Percentiles rank a stretch among this genome's conserved stretches.
Evolutionary conservation across 2,888 invertebrate genomes (phyloP).

Genomic region (Lepidonotus clava): DNA sequence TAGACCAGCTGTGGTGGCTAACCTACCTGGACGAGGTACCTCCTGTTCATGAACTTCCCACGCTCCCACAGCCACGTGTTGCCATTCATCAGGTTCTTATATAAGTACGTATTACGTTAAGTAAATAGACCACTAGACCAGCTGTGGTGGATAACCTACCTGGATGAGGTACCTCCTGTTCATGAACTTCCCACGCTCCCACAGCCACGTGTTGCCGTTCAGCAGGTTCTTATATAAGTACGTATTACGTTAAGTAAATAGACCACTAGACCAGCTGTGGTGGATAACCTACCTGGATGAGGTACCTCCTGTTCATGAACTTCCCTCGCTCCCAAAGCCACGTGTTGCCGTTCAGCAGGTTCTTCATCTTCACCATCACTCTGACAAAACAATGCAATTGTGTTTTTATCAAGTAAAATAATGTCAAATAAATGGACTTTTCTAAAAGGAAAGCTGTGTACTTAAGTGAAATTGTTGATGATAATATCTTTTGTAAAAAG

Average conservation of each 20-base stretch:
- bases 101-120: no score
- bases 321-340: slow-evolving; percentile 81
- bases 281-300: slow-evolving; percentile 79
- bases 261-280: no score
- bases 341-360: slow-evolving; percentile 78
- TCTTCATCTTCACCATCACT: slow-evolving; percentile 81
- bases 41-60: slow-evolving; percentile 80
- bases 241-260: no score
- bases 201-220: slow-evolving; percentile 80
- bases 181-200: slow-evolving; percentile 80
- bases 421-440: neutral
- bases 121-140: no score
- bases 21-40: slow-evolving; percentile 80
- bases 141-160: no score
- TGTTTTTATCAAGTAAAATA: neutral
- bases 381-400: slow-evolving; percentile 65
- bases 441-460: no score
- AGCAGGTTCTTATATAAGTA: slow-evolving; percentile 79
- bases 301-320: slow-evolving; percentile 80
- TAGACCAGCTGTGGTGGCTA: no score
- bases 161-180: slow-evolving; percentile 80
- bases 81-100: slow-evolving; percentile 78
- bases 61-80: slow-evolving; percentile 81
- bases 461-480: no score
- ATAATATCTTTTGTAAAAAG: no score